Percentiles rank a stretch among this genome's conserved stretches.
Evolutionary conservation across 2,797 vertebrate species (phyloP).

Genomic region (Neosilurus hyrtlii): DNA sequence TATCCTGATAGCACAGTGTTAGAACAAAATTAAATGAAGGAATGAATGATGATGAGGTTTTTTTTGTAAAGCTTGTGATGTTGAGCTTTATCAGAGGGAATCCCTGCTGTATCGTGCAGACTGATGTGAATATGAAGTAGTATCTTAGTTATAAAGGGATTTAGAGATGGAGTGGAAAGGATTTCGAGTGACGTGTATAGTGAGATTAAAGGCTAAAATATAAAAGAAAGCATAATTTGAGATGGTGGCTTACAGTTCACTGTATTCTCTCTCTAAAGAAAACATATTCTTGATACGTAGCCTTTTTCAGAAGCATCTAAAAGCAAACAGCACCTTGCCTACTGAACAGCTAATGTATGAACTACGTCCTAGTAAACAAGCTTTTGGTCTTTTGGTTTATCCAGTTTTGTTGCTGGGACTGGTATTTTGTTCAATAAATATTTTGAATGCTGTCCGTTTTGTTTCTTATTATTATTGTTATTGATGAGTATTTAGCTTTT

Average conservation of each 20-base stretch:
- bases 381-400: not conserved
- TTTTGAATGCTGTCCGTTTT: not conserved
- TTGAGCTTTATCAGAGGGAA: not conserved
- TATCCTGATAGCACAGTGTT: conserved; percentile 10
- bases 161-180: not conserved
- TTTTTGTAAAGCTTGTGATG: not conserved
- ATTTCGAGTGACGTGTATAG: not conserved
- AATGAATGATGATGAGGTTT: conserved; percentile 22
- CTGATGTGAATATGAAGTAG: not conserved
- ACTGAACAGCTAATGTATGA: not conserved
- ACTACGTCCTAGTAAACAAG: not conserved
- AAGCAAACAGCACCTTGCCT: not conserved
- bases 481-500: not conserved
- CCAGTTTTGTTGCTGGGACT: not conserved
- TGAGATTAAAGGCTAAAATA: conserved; percentile 4
- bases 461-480: not conserved
- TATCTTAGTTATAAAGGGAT: not conserved
- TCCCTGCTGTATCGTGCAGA: not conserved
- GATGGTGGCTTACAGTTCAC: not conserved
- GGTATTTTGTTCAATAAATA: not conserved
- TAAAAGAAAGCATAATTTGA: not conserved
- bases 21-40: conserved; percentile 35
- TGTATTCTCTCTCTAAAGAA: not conserved
- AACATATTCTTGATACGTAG: not conserved
- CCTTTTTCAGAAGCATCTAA: not conserved